Conservation (phyloP, 2,113 vertebrate genomes). For the Sciurus niger region DNA sequence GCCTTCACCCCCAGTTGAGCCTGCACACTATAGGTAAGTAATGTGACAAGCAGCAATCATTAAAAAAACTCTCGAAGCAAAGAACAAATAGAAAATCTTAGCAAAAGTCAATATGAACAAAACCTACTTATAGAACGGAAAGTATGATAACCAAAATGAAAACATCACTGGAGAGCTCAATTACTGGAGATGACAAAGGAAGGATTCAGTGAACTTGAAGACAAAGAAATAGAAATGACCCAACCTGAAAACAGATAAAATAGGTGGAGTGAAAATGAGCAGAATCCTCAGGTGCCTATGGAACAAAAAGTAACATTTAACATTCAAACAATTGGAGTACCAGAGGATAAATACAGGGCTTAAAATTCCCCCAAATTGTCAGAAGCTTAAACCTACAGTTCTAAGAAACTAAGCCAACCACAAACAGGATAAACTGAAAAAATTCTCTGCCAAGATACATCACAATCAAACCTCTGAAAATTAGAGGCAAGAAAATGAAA, state of each 20-base stretch:
- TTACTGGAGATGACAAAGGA: neutral
- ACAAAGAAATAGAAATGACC: neutral
- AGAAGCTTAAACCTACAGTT: neutral
- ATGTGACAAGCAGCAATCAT: neutral
- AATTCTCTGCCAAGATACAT: neutral
- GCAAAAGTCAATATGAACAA: neutral
- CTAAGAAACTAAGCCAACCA: neutral
- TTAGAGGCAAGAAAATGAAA: neutral
- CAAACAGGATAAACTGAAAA: neutral
- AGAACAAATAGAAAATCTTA: neutral
- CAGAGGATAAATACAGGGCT: neutral
- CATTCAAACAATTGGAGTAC: neutral
- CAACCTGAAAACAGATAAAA: neutral
- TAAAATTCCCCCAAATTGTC: neutral
- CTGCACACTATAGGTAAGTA: neutral
- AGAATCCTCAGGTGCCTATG: neutral
- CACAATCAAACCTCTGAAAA: neutral
- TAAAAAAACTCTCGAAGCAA: neutral
- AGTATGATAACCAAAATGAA: neutral
- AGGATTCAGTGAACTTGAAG: neutral
- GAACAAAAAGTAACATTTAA: neutral
- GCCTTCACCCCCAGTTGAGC: neutral
- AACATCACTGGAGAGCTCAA: neutral
- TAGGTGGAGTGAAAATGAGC: neutral
- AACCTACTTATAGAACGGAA: neutral